Percentiles rank a stretch among this genome's conserved stretches.
Conservation (phyloP, 2,888 invertebrate genomes). For the Eupithecia tripunctaria region DNA sequence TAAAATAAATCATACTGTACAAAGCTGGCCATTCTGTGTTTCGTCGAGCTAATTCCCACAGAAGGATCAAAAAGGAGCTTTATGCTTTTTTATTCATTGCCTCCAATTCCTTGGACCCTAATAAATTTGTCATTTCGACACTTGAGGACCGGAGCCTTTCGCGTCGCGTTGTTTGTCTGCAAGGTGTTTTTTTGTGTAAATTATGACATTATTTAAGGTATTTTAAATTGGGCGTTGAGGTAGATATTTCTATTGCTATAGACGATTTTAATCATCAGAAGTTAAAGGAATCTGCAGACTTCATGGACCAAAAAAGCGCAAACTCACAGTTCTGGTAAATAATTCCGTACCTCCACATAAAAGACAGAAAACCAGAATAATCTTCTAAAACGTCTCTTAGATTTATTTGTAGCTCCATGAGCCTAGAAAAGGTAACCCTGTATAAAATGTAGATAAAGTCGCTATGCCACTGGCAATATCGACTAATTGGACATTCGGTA, state of each 20-base stretch:
- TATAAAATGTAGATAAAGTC: slow-evolving; percentile 24
- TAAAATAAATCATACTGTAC: slow-evolving; percentile 60
- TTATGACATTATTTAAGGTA: slow-evolving; percentile 22
- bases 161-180: slow-evolving; percentile 32
- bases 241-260: neutral
- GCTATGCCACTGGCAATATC: slow-evolving; percentile 56
- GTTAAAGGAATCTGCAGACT: neutral
- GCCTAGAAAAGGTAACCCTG: slow-evolving; percentile 2
- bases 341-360: neutral
- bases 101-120: slow-evolving; percentile 59
- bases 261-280: neutral
- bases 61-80: slow-evolving; percentile 57
- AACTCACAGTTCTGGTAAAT: neutral
- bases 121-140: slow-evolving; percentile 72
- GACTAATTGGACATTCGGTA: slow-evolving; percentile 65
- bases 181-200: slow-evolving; percentile 18
- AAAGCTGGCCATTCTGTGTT: slow-evolving; percentile 54
- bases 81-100: slow-evolving; percentile 58
- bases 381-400: neutral
- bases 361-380: neutral
- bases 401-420: neutral
- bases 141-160: slow-evolving; percentile 50
- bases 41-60: slow-evolving; percentile 66
- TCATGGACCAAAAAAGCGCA: neutral
- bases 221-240: neutral